A percentile compares a stretch with the other conserved stretches of the same genome.
These are phyloP conservation scores for Eulemur mongoz DNA, from an alignment of 2,797 vertebrate species.

Conservation along the genomic window DNA sequence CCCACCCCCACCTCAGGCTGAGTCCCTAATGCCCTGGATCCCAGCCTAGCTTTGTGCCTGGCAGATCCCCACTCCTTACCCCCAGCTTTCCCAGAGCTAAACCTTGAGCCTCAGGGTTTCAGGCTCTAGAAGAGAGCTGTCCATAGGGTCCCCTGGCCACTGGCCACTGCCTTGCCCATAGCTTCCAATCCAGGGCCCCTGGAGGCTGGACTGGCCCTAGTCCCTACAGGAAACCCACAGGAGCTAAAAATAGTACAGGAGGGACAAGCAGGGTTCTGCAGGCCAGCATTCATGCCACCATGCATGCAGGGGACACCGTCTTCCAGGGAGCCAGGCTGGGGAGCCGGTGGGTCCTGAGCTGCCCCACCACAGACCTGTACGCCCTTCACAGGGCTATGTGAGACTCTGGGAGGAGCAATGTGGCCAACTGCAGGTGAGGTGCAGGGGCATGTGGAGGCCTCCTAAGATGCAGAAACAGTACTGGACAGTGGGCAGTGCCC, in stretches of 20 bases:
- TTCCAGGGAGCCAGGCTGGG: background rate
- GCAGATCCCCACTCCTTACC: background rate
- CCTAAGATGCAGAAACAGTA: background rate
- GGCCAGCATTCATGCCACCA: background rate
- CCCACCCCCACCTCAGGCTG: background rate
- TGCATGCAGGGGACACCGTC: background rate
- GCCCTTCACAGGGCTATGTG: background rate
- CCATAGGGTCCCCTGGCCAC: background rate
- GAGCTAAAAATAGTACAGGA: constrained; percentile 58
- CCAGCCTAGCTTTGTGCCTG: background rate
- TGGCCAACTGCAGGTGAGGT: background rate
- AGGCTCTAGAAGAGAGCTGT: background rate
- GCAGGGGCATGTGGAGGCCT: no score
- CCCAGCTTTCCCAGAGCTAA: background rate
- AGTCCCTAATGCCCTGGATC: background rate
- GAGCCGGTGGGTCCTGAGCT: background rate
- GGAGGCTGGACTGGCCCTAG: background rate
- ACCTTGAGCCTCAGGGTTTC: background rate
- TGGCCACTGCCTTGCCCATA: background rate
- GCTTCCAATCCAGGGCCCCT: background rate
- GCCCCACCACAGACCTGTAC: background rate
- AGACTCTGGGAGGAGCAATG: background rate
- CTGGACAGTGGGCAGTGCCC: background rate
- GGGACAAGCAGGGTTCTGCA: background rate
- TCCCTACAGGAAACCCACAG: constrained; percentile 60